These are phyloP conservation scores for Actenoides lindsayi DNA, from an alignment of 2,113 vertebrate genomes.

Conservation along the genomic window DNA sequence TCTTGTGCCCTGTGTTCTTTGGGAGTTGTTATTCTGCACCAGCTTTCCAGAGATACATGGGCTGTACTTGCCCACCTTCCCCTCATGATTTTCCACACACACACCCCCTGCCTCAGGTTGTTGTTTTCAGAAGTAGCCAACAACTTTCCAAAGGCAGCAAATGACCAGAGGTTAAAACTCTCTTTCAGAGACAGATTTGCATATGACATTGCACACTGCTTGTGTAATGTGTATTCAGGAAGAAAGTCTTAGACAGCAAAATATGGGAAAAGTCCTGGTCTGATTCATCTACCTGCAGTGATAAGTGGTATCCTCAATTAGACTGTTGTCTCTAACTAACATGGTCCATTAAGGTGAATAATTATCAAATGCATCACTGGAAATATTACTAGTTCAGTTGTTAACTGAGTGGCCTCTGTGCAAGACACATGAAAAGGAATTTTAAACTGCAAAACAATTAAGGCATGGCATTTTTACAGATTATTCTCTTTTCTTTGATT, in stretches of 20 bases:
- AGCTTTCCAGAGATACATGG: background rate
- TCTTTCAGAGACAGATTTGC: background rate
- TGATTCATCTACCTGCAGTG: constrained; percentile 9
- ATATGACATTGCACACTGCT: background rate
- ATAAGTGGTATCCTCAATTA: background rate
- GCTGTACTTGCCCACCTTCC: background rate
- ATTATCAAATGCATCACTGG: background rate
- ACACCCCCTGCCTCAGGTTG: background rate
- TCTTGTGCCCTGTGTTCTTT: background rate
- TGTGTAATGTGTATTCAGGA: background rate
- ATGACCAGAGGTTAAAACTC: background rate
- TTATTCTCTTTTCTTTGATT: constrained; percentile 31
- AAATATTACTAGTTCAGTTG: background rate
- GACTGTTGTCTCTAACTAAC: background rate
- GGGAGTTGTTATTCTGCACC: background rate
- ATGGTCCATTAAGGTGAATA: background rate
- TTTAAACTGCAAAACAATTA: constrained; percentile 46
- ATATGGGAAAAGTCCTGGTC: background rate
- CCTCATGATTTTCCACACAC: background rate
- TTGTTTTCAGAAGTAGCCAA: background rate
- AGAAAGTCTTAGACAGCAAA: constrained; percentile 19
- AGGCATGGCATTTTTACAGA: background rate
- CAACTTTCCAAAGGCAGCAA: background rate
- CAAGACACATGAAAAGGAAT: background rate
- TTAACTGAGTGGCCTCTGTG: background rate